phyloP scores from a whole-genome alignment of 2,888 invertebrate species.

The Tubulanus polymorphus region DNA sequence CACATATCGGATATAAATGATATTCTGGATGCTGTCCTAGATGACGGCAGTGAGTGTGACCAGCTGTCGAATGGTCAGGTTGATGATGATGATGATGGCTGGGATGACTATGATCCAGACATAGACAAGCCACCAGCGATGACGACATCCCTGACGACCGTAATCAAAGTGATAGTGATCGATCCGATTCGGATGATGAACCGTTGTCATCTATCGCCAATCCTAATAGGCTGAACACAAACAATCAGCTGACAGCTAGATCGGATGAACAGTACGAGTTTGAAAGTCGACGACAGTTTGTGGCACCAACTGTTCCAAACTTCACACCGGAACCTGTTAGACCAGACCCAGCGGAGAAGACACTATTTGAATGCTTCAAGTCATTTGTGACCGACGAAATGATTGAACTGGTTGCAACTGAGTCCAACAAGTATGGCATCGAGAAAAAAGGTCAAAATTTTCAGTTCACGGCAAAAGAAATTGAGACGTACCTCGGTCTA shows the following conservation, averaged over 20 bases:
- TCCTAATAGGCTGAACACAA: too few relatives aligned
- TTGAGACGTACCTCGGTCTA: not conserved
- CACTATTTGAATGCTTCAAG: constrained; percentile 5
- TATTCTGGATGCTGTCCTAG: too few relatives aligned
- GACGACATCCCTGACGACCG: too few relatives aligned
- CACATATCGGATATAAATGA: too few relatives aligned
- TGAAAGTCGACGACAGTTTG: not conserved
- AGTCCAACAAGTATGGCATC: constrained; percentile 4
- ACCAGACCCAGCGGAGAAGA: not conserved
- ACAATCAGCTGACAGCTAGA: not conserved
- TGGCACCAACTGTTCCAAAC: not conserved
- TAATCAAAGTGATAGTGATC: too few relatives aligned
- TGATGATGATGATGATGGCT: too few relatives aligned
- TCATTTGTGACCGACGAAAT: constrained; percentile 4
- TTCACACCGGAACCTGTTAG: not conserved
- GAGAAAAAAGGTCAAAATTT: not conserved
- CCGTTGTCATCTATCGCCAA: not conserved
- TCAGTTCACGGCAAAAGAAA: not conserved
- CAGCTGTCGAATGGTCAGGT: too few relatives aligned
- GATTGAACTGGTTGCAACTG: not conserved
- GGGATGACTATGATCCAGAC: too few relatives aligned
- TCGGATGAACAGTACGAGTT: not conserved
- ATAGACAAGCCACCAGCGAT: too few relatives aligned
- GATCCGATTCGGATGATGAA: not conserved
- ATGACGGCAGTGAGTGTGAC: too few relatives aligned